Conservation (phyloP, 1,140 invertebrate genomes). For the Aradophagus sp. region DNA sequence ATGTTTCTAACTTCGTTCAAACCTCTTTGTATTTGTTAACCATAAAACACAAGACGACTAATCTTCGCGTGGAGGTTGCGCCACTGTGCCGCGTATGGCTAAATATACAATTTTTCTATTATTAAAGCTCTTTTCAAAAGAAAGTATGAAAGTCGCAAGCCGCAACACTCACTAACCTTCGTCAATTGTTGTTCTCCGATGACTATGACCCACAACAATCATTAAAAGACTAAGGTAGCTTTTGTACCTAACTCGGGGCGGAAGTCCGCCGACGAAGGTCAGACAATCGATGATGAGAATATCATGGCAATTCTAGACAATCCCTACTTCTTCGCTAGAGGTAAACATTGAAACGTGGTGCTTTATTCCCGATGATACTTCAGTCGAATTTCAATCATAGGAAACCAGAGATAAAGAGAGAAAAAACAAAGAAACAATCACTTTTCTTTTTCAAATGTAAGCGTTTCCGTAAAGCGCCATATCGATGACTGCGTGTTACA, state of each 20-base stretch:
- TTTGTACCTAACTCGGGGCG: slow-evolving; percentile 62
- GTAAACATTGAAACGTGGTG: slow-evolving; percentile 22
- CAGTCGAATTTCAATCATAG: slow-evolving; percentile 21
- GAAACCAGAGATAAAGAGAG: no score
- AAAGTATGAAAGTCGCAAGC: slow-evolving; percentile 29
- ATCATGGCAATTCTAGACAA: slow-evolving; percentile 55
- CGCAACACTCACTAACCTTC: slow-evolving; percentile 12
- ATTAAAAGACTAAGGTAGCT: slow-evolving; percentile 69
- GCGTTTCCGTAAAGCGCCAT: slow-evolving; percentile 5
- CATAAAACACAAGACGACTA: no score
- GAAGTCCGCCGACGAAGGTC: slow-evolving; percentile 21
- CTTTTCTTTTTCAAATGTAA: slow-evolving; percentile 7
- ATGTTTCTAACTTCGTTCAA: no score
- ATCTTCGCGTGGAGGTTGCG: slow-evolving; percentile 5
- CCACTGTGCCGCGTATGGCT: slow-evolving; percentile 13
- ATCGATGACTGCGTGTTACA: slow-evolving; percentile 17
- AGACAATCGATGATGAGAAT: slow-evolving; percentile 42
- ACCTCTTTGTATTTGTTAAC: no score
- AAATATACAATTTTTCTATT: slow-evolving; percentile 34
- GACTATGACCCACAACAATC: slow-evolving; percentile 62
- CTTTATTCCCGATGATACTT: slow-evolving; percentile 27
- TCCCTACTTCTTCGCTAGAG: slow-evolving; percentile 44
- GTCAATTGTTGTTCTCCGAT: slow-evolving; percentile 57
- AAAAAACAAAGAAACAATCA: no score
- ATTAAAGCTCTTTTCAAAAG: slow-evolving; percentile 12